Conservation (phyloP, 2,888 invertebrate species). For the Dolichomitus sp. region DNA sequence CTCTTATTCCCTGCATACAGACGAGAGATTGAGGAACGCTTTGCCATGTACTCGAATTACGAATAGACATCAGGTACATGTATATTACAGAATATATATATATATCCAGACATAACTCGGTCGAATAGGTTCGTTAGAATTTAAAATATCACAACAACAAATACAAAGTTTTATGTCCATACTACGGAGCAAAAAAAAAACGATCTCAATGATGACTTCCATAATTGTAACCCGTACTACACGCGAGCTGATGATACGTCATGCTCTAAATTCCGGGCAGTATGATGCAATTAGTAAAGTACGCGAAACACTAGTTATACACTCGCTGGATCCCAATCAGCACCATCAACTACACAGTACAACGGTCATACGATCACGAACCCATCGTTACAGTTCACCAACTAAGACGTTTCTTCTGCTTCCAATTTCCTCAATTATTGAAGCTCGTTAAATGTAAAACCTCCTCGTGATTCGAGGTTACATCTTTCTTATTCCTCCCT, state of each 20-base stretch:
- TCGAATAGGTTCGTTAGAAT: conserved; percentile 54
- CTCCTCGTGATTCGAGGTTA: conserved; percentile 7
- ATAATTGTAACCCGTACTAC: neutral
- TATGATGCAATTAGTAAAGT: conserved; percentile 76
- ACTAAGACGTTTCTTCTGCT: conserved; percentile 31
- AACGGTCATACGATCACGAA: neutral
- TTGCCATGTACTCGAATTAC: conserved; percentile 55
- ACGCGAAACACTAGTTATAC: conserved; percentile 71
- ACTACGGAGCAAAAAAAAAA: neutral
- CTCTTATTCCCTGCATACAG: conserved; percentile 44
- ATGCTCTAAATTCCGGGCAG: conserved; percentile 49
- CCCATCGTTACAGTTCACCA: conserved; percentile 30
- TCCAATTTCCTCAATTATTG: conserved; percentile 35
- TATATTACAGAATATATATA: conserved; percentile 5
- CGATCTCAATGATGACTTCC: neutral
- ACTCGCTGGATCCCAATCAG: conserved; percentile 48
- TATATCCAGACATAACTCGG: neutral
- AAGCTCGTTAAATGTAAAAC: conserved; percentile 14
- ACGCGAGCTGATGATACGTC: conserved; percentile 15
- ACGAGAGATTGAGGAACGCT: conserved; percentile 58
- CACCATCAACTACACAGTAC: neutral
- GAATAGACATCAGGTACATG: conserved; percentile 28
- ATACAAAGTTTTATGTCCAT: neutral
- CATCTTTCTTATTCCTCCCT: conserved; percentile 1
- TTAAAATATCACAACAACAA: conserved; percentile 20